Conservation (phyloP, 1,140 invertebrate species). For the Orussus abietinus region DNA sequence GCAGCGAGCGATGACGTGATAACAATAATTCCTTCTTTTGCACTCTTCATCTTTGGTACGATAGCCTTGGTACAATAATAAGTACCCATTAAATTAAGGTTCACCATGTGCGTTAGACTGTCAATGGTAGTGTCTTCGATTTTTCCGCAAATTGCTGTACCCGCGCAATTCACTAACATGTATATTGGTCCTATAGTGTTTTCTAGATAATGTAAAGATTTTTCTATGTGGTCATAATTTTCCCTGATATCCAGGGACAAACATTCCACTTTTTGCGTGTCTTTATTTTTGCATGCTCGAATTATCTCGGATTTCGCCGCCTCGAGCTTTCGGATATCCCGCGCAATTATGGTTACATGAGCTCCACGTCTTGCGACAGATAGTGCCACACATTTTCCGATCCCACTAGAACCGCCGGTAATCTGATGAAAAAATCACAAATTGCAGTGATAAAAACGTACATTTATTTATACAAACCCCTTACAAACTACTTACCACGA, state of each 20-base stretch:
- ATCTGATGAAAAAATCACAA: slow-evolving; percentile 46
- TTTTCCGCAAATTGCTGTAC: slow-evolving; percentile 70
- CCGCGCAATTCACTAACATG: slow-evolving; percentile 91
- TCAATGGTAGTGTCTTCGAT: slow-evolving; percentile 76
- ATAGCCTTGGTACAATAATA: slow-evolving; percentile 69
- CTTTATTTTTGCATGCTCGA: slow-evolving; percentile 29
- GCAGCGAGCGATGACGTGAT: slow-evolving; percentile 88
- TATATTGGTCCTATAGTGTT: slow-evolving; percentile 71
- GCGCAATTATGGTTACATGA: slow-evolving; percentile 84
- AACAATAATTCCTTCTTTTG: slow-evolving; percentile 72
- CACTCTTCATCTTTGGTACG: slow-evolving; percentile 66
- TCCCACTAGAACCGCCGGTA: slow-evolving; percentile 95
- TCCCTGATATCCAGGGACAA: slow-evolving; percentile 71
- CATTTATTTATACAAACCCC: slow-evolving; percentile 2
- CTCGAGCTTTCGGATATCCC: slow-evolving; percentile 68
- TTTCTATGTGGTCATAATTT: slow-evolving; percentile 61
- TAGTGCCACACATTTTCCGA: slow-evolving; percentile 80
- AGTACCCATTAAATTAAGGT: slow-evolving; percentile 71
- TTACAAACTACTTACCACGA: slow-evolving; percentile 30
- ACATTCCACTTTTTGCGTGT: slow-evolving; percentile 65
- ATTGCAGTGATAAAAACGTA: neutral
- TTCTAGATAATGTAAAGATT: slow-evolving; percentile 61
- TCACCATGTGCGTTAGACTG: slow-evolving; percentile 68
- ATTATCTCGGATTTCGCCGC: slow-evolving; percentile 48
- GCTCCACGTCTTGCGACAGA: slow-evolving; percentile 75